Conservation (phyloP, 1,140 invertebrate species). For the Zophobas atratus region DNA sequence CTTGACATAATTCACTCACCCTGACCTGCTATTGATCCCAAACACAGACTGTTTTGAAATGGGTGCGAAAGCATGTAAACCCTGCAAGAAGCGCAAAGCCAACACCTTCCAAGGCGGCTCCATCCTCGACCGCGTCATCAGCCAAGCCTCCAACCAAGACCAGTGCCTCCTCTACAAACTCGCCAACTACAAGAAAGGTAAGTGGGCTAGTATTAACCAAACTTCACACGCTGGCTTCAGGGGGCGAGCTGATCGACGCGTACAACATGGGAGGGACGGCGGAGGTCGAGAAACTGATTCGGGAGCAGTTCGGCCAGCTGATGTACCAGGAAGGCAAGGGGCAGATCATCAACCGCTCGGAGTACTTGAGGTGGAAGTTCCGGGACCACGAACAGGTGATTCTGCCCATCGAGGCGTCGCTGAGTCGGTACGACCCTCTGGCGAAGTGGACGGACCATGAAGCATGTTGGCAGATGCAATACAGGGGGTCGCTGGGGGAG, state of each 20-base stretch:
- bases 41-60: conserved; percentile 55
- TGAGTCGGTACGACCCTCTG: conserved; percentile 86
- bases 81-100: conserved; percentile 63
- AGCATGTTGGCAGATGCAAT: conserved; percentile 98
- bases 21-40: conserved; percentile 45
- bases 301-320: conserved; percentile 89
- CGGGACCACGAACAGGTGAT: conserved; percentile 87
- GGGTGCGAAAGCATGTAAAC: conserved; percentile 68
- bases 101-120: conserved; percentile 76
- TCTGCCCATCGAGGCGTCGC: conserved; percentile 85
- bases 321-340: conserved; percentile 94
- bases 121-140: conserved; percentile 90
- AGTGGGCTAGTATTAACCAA: conserved; percentile 44
- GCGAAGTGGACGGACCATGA: conserved; percentile 91
- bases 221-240: conserved; percentile 63
- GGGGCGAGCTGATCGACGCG: conserved; percentile 87
- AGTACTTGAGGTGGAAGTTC: conserved; percentile 95
- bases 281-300: conserved; percentile 89
- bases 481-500: conserved; percentile 95
- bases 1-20: conserved; percentile 48
- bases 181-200: conserved; percentile 91
- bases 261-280: conserved; percentile 85
- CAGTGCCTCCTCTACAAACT: conserved; percentile 89
- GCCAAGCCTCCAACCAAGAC: conserved; percentile 86
- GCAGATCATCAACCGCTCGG: conserved; percentile 88